These are phyloP conservation scores for Pollicipes pollicipes DNA, from an alignment of 1,140 invertebrate species.

Conservation along the genomic window DNA sequence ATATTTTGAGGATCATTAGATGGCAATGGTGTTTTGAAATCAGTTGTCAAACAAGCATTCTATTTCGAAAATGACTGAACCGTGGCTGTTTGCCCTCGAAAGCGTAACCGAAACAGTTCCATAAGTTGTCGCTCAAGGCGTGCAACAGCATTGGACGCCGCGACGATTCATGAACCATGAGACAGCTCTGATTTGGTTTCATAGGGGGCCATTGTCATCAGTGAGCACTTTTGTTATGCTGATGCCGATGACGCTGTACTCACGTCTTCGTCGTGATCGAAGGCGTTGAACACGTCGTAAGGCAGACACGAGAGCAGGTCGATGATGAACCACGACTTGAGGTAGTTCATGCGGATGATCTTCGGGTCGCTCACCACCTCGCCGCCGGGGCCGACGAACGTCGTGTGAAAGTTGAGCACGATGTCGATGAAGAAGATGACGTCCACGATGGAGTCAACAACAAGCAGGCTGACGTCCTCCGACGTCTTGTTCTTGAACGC, in stretches of 20 bases:
- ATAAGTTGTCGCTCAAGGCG: too few species aligned
- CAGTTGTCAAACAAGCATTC: too few species aligned
- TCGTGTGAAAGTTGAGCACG: slow-evolving; percentile 99
- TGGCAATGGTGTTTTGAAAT: too few species aligned
- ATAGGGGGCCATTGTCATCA: too few species aligned
- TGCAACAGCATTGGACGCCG: too few species aligned
- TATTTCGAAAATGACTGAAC: too few species aligned
- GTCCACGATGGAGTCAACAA: slow-evolving; percentile 97
- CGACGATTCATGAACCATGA: too few species aligned
- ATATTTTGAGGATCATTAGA: too few species aligned
- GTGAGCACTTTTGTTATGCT: too few species aligned
- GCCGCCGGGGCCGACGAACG: slow-evolving; percentile 94
- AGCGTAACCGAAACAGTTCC: too few species aligned
- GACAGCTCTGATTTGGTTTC: too few species aligned
- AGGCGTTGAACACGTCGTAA: slow-evolving; percentile 99
- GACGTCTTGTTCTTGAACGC: slow-evolving; percentile 99
- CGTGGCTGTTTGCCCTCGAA: too few species aligned
- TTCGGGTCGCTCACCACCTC: slow-evolving; percentile 97
- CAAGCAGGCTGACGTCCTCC: slow-evolving; percentile 89
- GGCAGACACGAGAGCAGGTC: slow-evolving; percentile 97
- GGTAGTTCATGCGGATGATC: slow-evolving; percentile 93
- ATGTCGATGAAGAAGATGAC: slow-evolving; percentile 99
- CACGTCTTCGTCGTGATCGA: slow-evolving; percentile 96
- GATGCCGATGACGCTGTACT: slow-evolving; percentile 25
- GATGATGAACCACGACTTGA: slow-evolving; percentile 99